Evolutionary conservation across 2,888 invertebrate genomes (phyloP).

Genomic region (Synergus umbraculus): DNA sequence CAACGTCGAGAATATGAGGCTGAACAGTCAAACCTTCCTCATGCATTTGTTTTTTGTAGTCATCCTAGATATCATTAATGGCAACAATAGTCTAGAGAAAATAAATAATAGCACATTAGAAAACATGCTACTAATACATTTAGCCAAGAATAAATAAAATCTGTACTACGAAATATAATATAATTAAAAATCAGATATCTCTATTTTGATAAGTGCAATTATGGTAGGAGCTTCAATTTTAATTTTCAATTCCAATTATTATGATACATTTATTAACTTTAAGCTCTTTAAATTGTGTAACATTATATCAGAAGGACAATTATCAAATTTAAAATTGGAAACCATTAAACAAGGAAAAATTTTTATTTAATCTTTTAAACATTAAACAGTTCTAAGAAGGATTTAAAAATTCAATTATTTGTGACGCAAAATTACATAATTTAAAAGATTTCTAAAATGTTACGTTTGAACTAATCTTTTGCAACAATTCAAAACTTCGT

Average conservation of each 20-base stretch:
- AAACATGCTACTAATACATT: background rate
- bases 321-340: too few species aligned
- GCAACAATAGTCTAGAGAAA: slow-evolving; percentile 6
- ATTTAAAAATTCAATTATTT: too few species aligned
- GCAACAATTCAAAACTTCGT: too few species aligned
- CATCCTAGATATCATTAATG: background rate
- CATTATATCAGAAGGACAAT: too few species aligned
- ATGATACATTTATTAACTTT: background rate
- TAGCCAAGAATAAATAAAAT: too few species aligned
- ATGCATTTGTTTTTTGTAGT: background rate
- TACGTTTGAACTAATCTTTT: too few species aligned
- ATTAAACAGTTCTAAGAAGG: too few species aligned
- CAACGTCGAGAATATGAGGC: slow-evolving; percentile 40
- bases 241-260: background rate
- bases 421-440: too few species aligned
- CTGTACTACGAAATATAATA: background rate
- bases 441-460: too few species aligned
- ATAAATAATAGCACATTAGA: background rate
- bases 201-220: background rate
- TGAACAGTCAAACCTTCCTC: slow-evolving; percentile 13
- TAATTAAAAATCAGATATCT: background rate
- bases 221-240: background rate
- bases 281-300: too few species aligned
- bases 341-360: too few species aligned
- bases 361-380: too few species aligned